Base-by-base conservation (phyloP, 1,140 invertebrate species). In the Ooceraea biroi region DNA sequence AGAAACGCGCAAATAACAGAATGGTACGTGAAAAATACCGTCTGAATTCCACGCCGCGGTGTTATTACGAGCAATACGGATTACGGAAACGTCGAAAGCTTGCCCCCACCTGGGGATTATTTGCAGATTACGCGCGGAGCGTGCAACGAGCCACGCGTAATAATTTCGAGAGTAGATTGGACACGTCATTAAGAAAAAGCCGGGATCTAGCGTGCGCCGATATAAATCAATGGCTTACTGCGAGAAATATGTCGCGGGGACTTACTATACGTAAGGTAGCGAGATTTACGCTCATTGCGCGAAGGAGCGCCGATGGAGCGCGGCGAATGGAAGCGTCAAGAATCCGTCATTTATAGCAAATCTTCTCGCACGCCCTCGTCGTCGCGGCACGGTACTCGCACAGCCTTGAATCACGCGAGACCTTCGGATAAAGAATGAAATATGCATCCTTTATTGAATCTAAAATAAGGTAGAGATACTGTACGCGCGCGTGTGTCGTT, bases 381-480 rank as follows among this genome's bases (percentile, higher is more conserved):
- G 17, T 19, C 36, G n/a, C 46, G 19, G 12, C 46, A 50, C 44
- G 12, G 25, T 63, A 25, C 73, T 11, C 52, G 48, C 30, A 85
- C n/a, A n/a, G 19, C 77, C 86, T 88, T 85, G 86, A 86, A 89
- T 89, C 84, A 74, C 87, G 84, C 72, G 63, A 61, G 36, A 69
- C 78, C 86, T 88, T 88, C 80, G 84, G 71, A 88, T 89, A 86
- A 89, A 84, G 55, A 72, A 88, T 89, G 88, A 89, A 89, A 89
- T 86, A 88, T 84, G 82, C 84, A 89, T 72, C 74, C 74, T 88
- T 89, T 88, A 88, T 89, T 89, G 87, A 89, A 86, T 89, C 85
- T 86, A 86, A 89, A 89, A 89, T 88, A 86, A 89, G 84, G 86
- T 84, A 78, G 58, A 88, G 76, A 88, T 88, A 88, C 86, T 36